These are phyloP conservation scores for Tinea semifulvella DNA, from an alignment of 2,888 invertebrate species.

Conservation along the genomic window DNA sequence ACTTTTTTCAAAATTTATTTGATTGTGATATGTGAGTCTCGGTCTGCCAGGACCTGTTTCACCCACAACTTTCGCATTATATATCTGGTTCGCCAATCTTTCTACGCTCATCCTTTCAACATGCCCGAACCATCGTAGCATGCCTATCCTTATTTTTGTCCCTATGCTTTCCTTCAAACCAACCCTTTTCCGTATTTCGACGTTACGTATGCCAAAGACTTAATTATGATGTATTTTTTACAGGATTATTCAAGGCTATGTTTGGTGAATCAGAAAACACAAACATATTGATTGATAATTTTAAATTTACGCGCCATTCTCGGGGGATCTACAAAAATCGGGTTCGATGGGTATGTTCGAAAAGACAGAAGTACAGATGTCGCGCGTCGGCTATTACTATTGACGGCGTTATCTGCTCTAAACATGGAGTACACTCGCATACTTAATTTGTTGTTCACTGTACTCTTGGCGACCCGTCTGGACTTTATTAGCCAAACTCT, in stretches of 20 bases:
- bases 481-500: no score
- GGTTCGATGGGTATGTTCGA: constrained; percentile 53
- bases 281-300: constrained; percentile 45
- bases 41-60: no score
- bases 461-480: no score
- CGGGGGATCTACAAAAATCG: constrained; percentile 47
- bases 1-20: no score
- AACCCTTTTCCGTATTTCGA: no score
- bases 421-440: constrained; percentile 45
- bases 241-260: background rate
- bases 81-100: background rate
- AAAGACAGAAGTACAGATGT: constrained; percentile 53
- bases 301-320: constrained; percentile 53
- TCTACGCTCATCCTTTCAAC: no score
- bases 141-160: no score
- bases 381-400: constrained; percentile 51
- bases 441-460: no score
- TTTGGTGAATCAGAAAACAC: constrained; percentile 22
- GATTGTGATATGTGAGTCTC: no score
- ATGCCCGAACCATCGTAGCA: no score
- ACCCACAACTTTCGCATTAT: background rate
- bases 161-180: no score
- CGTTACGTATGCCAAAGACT: no score
- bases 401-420: constrained; percentile 44
- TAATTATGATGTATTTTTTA: background rate